Evolutionary conservation across 2,888 invertebrate species (phyloP).

Genomic region (Thereva nobilitata): DNA sequence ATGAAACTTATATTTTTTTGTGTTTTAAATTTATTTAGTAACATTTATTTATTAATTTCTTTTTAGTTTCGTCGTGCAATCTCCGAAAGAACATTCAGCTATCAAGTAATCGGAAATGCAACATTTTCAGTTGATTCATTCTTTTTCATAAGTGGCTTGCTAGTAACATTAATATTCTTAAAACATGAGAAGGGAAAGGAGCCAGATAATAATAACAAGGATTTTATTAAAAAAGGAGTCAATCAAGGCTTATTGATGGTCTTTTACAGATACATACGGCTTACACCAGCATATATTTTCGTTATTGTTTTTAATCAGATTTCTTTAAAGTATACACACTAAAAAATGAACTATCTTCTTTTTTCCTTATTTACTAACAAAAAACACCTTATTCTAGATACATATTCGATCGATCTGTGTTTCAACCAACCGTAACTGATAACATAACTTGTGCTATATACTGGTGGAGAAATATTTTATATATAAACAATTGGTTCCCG

Average conservation of each 20-base stretch:
- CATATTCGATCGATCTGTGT: conserved; percentile 72
- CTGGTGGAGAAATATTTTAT: conserved; percentile 86
- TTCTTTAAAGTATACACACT: conserved; percentile 58
- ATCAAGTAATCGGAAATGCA: conserved; percentile 83
- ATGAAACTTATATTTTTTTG: conserved; percentile 37
- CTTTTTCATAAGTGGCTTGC: conserved; percentile 82
- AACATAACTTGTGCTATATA: conserved; percentile 73
- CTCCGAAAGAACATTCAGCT: conserved; percentile 75
- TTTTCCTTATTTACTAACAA: not conserved
- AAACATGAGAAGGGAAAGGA: conserved; percentile 60
- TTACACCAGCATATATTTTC: conserved; percentile 82
- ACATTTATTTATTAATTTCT: conserved; percentile 36
- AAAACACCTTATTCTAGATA: conserved; percentile 58
- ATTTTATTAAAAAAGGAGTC: conserved; percentile 47
- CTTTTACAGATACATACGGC: conserved; percentile 69
- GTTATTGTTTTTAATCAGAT: conserved; percentile 76
- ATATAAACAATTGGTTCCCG: conserved; percentile 79
- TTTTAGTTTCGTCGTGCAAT: conserved; percentile 69
- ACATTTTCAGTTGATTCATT: conserved; percentile 86
- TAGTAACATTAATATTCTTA: conserved; percentile 74
- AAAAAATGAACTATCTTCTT: conserved; percentile 33
- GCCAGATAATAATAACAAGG: conserved; percentile 47
- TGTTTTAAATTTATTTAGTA: conserved; percentile 10
- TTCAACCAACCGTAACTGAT: conserved; percentile 72
- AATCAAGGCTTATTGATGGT: conserved; percentile 53